Evolutionary conservation across 2,888 invertebrate species (phyloP).

Genomic region (Pyrgus malvae): DNA sequence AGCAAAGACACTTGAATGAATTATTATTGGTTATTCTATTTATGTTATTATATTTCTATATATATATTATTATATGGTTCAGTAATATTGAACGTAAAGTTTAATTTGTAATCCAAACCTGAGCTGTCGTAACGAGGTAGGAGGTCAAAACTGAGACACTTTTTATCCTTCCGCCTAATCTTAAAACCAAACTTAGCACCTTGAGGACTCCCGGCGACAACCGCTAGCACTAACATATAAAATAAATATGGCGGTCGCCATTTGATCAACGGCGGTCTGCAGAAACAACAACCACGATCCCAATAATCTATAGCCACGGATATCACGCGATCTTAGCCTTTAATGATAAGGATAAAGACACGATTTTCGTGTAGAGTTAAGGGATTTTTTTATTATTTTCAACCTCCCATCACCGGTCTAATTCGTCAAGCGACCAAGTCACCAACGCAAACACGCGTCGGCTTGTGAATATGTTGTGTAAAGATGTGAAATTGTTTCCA

Average conservation of each 20-base stretch:
- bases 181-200: conserved; percentile 56
- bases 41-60: no score
- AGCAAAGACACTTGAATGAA: no score
- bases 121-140: conserved; percentile 37
- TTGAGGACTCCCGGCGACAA: conserved; percentile 60
- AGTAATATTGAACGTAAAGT: no score
- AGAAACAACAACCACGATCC: conserved; percentile 30
- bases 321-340: conserved; percentile 35
- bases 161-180: conserved; percentile 48
- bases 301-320: no score
- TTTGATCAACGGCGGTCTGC: conserved; percentile 60
- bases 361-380: conserved; percentile 10
- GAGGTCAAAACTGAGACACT: conserved; percentile 41
- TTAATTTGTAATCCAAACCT: no score
- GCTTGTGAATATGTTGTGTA: conserved; percentile 75
- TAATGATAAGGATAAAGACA: conserved; percentile 30
- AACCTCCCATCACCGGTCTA: conserved; percentile 57
- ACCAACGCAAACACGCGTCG: conserved; percentile 74
- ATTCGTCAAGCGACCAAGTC: conserved; percentile 72
- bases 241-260: conserved; percentile 61
- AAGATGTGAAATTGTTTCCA: conserved; percentile 78
- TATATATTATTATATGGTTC: no score
- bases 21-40: no score
- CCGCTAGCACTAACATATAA: conserved; percentile 62
- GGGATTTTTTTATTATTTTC: conserved; percentile 51